Percentiles rank a stretch among this genome's conserved stretches.
Conservation (phyloP, 2,113 vertebrate species). For the Orientallactaga bullata region DNA sequence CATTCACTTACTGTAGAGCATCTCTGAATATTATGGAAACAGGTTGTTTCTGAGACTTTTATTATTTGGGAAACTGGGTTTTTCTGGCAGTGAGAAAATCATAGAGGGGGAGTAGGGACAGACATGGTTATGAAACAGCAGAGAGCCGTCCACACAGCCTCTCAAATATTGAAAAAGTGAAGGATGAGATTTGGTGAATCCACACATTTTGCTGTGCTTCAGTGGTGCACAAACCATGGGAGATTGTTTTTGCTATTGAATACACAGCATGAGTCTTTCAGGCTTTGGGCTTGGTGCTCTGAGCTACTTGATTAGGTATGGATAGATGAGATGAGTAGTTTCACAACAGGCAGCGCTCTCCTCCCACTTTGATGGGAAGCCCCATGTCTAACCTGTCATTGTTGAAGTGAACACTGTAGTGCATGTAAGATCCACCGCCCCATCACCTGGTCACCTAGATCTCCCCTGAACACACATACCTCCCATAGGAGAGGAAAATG, state of each 20-base stretch:
- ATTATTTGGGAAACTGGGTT: neutral
- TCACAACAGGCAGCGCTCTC: neutral
- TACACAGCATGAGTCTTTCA: neutral
- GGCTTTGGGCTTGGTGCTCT: neutral
- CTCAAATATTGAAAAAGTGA: neutral
- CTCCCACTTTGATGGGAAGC: neutral
- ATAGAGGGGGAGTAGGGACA: fast-evolving
- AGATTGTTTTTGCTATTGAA: neutral
- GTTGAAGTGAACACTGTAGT: neutral
- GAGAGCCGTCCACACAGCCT: too few species aligned
- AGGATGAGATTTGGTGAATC: neutral
- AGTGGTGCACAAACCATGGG: neutral
- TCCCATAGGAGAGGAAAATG: neutral
- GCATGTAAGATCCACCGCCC: neutral
- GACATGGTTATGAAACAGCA: neutral
- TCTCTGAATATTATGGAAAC: neutral
- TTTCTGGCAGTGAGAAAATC: neutral
- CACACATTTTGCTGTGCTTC: neutral
- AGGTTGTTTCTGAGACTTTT: neutral
- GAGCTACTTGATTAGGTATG: neutral
- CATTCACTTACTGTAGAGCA: neutral
- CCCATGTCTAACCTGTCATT: neutral
- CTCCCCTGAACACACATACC: neutral
- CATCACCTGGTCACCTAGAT: neutral
- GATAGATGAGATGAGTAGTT: neutral